A percentile compares a stretch with the other conserved stretches of the same genome.
Evolutionary conservation across 1,140 invertebrate species (phyloP).

Genomic region (Habropoda laboriosa): DNA sequence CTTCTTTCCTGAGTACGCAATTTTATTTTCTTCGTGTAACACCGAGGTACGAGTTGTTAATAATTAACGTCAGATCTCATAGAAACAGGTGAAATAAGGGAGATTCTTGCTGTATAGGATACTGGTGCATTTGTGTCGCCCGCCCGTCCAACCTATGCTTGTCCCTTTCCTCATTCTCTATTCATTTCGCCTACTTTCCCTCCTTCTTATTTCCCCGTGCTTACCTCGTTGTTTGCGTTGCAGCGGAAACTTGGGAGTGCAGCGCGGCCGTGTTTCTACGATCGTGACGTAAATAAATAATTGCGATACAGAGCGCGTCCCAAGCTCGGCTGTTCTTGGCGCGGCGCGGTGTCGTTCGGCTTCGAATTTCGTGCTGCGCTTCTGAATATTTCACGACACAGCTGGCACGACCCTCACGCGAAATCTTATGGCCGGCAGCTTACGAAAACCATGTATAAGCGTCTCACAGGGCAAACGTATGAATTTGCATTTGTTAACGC

Average conservation of each 20-base stretch:
- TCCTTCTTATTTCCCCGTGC: background rate
- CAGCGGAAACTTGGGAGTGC: background rate
- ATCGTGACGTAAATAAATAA: slow-evolving; percentile 61
- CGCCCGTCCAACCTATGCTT: background rate
- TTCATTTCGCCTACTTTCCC: slow-evolving; percentile 40
- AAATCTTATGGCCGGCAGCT: slow-evolving; percentile 43
- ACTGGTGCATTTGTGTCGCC: background rate
- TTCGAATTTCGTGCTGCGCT: slow-evolving; percentile 41
- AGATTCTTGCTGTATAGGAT: background rate
- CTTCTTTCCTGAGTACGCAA: too few relatives aligned
- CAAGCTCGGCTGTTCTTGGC: slow-evolving; percentile 33
- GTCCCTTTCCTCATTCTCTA: slow-evolving; percentile 43
- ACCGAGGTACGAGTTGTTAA: background rate
- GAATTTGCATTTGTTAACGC: background rate
- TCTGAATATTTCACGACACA: slow-evolving; percentile 62
- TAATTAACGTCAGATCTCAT: slow-evolving; percentile 1
- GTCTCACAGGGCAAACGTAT: background rate
- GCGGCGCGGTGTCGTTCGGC: slow-evolving; percentile 31
- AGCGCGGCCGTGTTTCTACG: slow-evolving; percentile 27
- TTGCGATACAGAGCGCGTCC: slow-evolving; percentile 42
- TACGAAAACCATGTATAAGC: slow-evolving; percentile 7
- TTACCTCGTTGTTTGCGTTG: slow-evolving; percentile 7
- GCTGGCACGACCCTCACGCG: slow-evolving; percentile 37
- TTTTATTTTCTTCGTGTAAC: too few relatives aligned
- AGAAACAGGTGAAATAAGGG: background rate